phyloP scores from a whole-genome alignment of 2,113 vertebrate species.

The Machaerirhynchus nigripectus region DNA sequence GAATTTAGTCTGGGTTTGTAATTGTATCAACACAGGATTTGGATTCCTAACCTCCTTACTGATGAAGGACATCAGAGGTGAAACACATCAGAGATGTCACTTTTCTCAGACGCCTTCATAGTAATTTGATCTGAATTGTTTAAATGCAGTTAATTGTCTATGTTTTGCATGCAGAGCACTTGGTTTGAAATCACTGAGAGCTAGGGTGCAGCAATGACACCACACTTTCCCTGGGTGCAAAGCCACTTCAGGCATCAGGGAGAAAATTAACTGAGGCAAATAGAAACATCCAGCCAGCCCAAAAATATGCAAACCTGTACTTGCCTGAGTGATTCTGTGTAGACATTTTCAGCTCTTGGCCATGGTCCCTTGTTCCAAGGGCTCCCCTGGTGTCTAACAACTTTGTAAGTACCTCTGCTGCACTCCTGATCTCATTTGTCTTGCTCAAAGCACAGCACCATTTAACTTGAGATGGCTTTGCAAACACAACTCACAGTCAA shows the following conservation, averaged over 20 bases:
- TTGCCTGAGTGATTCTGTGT: background rate
- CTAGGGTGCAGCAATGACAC: background rate
- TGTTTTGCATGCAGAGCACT: background rate
- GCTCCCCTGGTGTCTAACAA: background rate
- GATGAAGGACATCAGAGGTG: background rate
- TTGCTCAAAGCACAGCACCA: fast-evolving
- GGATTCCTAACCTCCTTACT: background rate
- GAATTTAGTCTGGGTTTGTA: background rate
- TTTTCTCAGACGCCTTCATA: background rate
- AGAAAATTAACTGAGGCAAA: background rate
- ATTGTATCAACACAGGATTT: background rate
- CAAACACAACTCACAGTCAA: background rate
- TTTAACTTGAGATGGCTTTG: background rate
- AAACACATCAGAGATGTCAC: background rate
- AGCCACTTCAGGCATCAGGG: background rate
- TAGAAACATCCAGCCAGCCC: background rate
- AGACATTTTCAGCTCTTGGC: background rate
- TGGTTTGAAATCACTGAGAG: background rate
- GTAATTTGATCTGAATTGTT: background rate
- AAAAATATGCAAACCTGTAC: background rate
- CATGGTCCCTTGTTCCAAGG: background rate
- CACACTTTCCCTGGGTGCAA: background rate
- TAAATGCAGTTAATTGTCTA: background rate
- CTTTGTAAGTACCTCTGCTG: background rate
- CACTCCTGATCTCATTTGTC: background rate